Evolutionary conservation across 1,140 invertebrate species (phyloP), one percentile per base, ranked within the genome.

Genomic region (Onthophagus taurus): DNA sequence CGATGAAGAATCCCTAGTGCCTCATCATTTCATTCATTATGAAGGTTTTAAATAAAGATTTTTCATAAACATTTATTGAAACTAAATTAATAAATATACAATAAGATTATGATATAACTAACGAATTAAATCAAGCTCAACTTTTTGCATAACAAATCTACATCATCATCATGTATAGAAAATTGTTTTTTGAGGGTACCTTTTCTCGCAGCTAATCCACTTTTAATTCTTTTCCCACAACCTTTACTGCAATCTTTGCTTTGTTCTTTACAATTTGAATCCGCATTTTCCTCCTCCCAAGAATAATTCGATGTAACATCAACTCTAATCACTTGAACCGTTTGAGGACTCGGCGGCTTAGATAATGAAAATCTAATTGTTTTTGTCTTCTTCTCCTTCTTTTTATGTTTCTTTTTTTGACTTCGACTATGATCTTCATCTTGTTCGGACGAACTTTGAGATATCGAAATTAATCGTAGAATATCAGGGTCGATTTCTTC

Each of bases 261-360:
- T 8, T n/a, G 9, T 2, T 19, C 23, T 14, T 16, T n/a, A 21
- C 14, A 12, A 11, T 21, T 41, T 8, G 21, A 21, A 8, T 13
- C 14, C 8, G 12, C 9, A 5, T 26, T 21, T 7, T 6, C 13
- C n/a, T 41, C 38, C 14, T 50, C 50, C 3, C 44, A n/a, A 3
- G 51, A 56, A 31, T 56, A 45, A 49, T 50, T 63, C 9, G 60
- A 59, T 12, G 55, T 60, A 16, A 63, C 57, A 41, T 63, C 61
- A 11, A 63, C 61, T 20, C 61, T 48, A 31, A 63, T 63, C 4
- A 63, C 48, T 47, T 63, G 59, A 31, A 59, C 50, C 2, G 59
- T 63, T 45, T 58, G 50, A n/a, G 61, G 59, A 50, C 57, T 63
- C 8, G 52, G 47, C 14, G 58, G 53, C 36, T 54, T 58, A 0